Evolutionary conservation across 2,797 vertebrate species (phyloP).

Genomic region (Fringilla coelebs): DNA sequence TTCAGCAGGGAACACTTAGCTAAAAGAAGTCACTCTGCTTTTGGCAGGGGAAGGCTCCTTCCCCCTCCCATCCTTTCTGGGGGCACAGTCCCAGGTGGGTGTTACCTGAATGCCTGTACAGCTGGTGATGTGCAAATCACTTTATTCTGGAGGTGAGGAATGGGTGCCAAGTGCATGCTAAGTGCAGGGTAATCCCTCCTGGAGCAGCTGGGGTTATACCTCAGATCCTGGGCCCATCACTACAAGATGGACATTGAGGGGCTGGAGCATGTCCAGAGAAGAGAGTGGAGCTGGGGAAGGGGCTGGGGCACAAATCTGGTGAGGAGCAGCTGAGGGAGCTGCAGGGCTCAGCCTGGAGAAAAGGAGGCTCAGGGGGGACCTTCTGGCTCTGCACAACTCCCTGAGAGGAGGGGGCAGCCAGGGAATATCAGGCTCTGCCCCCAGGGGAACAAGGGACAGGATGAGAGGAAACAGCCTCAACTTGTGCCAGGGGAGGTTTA

Average conservation of each 20-base stretch:
- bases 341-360: background rate
- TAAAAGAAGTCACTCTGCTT: background rate
- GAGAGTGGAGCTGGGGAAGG: background rate
- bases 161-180: background rate
- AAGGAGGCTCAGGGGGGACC: too few species aligned
- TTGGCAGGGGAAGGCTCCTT: background rate
- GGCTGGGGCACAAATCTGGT: background rate
- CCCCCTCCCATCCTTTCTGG: background rate
- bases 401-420: background rate
- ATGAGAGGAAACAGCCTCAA: rapidly evolving
- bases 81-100: background rate
- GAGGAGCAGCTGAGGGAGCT: background rate
- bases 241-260: background rate
- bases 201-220: background rate
- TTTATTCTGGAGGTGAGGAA: background rate
- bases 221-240: background rate
- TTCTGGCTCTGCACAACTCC: background rate
- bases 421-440: rapidly evolving
- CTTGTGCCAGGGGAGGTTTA: background rate
- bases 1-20: background rate
- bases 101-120: background rate
- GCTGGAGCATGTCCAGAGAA: background rate
- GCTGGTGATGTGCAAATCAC: background rate
- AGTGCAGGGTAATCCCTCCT: background rate
- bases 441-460: background rate